Percentiles rank a stretch among this genome's conserved stretches.
Conservation (phyloP, 2,888 invertebrate genomes). For the Congeria kusceri region DNA sequence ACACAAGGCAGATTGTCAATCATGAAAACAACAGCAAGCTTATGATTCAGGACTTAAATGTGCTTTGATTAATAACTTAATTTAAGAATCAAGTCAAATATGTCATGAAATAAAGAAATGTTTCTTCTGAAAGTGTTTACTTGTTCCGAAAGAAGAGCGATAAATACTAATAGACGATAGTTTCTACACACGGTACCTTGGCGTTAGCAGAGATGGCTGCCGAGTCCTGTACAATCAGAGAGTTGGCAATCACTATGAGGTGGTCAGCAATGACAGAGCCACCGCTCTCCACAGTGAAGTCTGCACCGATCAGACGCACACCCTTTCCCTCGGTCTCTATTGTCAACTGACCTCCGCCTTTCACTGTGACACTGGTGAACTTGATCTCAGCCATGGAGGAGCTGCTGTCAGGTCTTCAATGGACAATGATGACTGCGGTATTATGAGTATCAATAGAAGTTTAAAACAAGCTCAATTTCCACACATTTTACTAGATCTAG, state of each 20-base stretch:
- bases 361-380: constrained; percentile 66
- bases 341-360: constrained; percentile 70
- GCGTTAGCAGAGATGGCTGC: constrained; percentile 64
- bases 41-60: too few species aligned
- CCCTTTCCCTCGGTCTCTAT: constrained; percentile 65
- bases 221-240: constrained; percentile 69
- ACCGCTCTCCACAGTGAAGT: constrained; percentile 73
- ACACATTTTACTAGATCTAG: too few species aligned
- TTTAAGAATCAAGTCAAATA: too few species aligned
- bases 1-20: too few species aligned
- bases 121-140: not conserved
- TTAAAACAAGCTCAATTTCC: too few species aligned
- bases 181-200: constrained; percentile 64
- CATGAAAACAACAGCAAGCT: too few species aligned
- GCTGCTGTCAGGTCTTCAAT: constrained; percentile 57
- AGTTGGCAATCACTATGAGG: constrained; percentile 53
- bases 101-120: too few species aligned
- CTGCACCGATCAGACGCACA: constrained; percentile 62
- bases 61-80: too few species aligned
- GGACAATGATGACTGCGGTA: too few species aligned
- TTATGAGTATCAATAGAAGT: too few species aligned
- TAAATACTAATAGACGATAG: too few species aligned
- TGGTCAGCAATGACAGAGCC: constrained; percentile 67
- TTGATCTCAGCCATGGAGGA: constrained; percentile 45
- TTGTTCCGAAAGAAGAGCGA: not conserved